Conservation (phyloP, 1,140 invertebrate genomes). For the Leptoteleia sp. region DNA sequence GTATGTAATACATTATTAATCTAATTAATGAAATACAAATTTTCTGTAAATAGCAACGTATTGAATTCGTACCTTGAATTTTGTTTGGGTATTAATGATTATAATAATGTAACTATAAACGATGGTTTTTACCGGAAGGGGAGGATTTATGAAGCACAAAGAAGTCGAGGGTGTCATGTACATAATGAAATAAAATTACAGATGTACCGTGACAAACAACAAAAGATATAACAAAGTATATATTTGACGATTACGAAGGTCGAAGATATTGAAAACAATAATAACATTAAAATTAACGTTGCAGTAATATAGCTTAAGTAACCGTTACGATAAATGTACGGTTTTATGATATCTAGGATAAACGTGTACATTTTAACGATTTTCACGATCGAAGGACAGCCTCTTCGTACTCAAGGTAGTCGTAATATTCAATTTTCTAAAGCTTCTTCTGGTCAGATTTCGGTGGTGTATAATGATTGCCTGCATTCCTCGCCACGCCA, state of each 20-base stretch:
- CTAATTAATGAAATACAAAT: conserved; percentile 35
- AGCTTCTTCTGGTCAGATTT: conserved; percentile 29
- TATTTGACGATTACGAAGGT: neutral
- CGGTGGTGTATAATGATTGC: neutral
- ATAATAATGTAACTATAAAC: conserved; percentile 30
- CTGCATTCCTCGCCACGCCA: neutral
- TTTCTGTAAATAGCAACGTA: conserved; percentile 66
- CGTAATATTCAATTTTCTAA: conserved; percentile 56
- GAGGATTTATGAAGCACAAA: conserved; percentile 47
- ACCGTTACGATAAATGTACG: conserved; percentile 33
- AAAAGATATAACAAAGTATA: neutral
- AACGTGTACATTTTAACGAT: conserved; percentile 42
- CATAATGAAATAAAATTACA: conserved; percentile 43
- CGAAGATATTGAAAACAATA: neutral
- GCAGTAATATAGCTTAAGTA: conserved; percentile 14
- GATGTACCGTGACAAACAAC: conserved; percentile 9
- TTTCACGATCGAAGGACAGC: conserved; percentile 1
- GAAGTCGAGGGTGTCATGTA: conserved; percentile 39
- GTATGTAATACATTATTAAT: conserved; percentile 8
- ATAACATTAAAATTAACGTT: conserved; percentile 22
- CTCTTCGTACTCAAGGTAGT: conserved; percentile 28
- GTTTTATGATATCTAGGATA: conserved; percentile 18
- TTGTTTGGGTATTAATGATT: conserved; percentile 61
- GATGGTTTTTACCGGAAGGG: conserved; percentile 13
- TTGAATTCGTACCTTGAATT: conserved; percentile 75